A percentile compares a stretch with the other conserved stretches of the same genome.
Conservation (phyloP, 37 sponge, comb jelly and placozoan genomes). For the Theonella swinhoei region DNA sequence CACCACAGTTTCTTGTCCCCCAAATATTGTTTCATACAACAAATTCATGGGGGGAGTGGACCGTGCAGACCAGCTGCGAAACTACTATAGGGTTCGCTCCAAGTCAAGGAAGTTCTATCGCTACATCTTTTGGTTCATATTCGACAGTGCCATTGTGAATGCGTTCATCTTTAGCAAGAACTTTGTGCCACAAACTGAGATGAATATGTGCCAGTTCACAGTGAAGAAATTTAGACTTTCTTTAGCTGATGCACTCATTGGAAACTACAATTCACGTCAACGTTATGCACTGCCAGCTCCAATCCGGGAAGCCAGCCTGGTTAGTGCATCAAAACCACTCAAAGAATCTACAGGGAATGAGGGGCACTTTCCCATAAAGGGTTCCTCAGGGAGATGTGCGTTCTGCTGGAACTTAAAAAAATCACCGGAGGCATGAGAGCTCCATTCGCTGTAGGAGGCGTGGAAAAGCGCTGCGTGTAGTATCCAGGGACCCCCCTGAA, state of each 20-base stretch:
- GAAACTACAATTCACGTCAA: conserved; percentile 10
- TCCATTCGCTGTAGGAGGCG: background rate
- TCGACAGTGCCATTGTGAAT: background rate
- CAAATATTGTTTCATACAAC: background rate
- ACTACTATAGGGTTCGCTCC: conserved; percentile 5
- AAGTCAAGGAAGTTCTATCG: conserved; percentile 15
- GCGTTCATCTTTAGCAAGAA: background rate
- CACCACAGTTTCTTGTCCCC: background rate
- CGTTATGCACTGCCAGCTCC: background rate
- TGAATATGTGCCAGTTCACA: background rate
- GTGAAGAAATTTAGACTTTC: conserved; percentile 8
- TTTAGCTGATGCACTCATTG: conserved; percentile 10
- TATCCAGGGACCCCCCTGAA: background rate
- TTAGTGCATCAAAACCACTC: background rate
- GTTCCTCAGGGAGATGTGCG: background rate
- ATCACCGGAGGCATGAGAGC: background rate
- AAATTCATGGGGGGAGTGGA: too few species aligned
- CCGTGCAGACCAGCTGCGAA: conserved; percentile 17
- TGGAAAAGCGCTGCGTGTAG: background rate
- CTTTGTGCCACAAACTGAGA: background rate
- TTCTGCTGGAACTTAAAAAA: conserved; percentile 5
- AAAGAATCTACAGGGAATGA: background rate
- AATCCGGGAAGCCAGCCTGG: background rate
- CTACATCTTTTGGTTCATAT: conserved; percentile 27
- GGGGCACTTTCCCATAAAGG: background rate